These are phyloP conservation scores for Alexandromys oeconomus DNA, from an alignment of 2,797 vertebrate species.

Conservation along the genomic window DNA sequence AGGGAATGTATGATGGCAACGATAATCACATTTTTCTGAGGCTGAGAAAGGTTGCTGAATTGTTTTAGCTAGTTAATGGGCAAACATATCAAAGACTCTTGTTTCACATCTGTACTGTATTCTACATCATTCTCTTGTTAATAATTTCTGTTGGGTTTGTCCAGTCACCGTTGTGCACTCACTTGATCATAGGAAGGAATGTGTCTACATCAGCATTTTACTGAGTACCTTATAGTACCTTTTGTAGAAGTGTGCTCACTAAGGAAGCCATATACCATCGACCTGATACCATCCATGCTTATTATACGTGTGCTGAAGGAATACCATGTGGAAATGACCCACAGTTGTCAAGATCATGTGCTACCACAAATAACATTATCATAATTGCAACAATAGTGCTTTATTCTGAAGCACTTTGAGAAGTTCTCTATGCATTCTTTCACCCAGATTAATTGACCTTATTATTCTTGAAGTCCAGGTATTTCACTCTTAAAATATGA, in stretches of 20 bases:
- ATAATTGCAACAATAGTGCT: background rate
- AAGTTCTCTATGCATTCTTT: background rate
- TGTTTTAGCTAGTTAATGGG: background rate
- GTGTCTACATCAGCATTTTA: background rate
- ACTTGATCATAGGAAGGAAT: background rate
- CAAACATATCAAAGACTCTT: background rate
- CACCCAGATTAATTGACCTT: background rate
- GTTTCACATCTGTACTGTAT: background rate
- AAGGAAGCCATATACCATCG: background rate
- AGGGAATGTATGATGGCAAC: background rate
- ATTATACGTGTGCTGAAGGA: background rate
- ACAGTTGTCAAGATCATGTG: background rate
- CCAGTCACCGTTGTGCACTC: background rate
- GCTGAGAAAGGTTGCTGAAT: background rate
- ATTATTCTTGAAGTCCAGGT: fast-evolving
- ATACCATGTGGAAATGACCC: background rate
- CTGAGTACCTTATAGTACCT: background rate
- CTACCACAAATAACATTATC: background rate
- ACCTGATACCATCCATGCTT: background rate
- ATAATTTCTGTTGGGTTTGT: background rate
- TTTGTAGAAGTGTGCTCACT: background rate
- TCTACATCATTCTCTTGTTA: background rate
- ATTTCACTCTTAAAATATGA: background rate
- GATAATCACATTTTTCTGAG: background rate
- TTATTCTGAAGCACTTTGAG: background rate